Percentiles rank a stretch among this genome's conserved stretches.
Evolutionary conservation across 2,113 vertebrate species (phyloP).

Genomic region (Globicephala melas): DNA sequence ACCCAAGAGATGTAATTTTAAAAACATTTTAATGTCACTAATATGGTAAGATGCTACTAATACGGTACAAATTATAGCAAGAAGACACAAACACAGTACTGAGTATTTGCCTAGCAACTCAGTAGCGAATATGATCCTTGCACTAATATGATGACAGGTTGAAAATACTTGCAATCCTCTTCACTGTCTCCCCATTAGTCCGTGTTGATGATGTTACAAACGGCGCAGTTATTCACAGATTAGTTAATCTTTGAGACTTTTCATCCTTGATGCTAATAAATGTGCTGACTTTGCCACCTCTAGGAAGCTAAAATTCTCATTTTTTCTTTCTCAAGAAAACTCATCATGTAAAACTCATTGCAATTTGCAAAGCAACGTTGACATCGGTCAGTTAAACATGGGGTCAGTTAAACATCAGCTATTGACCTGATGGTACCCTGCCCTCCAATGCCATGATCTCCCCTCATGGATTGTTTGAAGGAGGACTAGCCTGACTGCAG

Average conservation of each 20-base stretch:
- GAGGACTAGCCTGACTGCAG: neutral
- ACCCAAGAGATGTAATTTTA: slow-evolving; percentile 59
- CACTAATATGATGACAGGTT: slow-evolving; percentile 70
- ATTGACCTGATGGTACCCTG: neutral
- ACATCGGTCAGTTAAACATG: neutral
- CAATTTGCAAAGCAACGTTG: neutral
- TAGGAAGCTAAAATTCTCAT: slow-evolving; percentile 64
- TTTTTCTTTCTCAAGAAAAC: slow-evolving; percentile 63
- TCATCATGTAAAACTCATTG: slow-evolving; percentile 31
- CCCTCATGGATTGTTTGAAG: neutral
- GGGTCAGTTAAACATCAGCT: neutral
- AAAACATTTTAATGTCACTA: slow-evolving; percentile 65
- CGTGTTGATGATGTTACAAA: slow-evolving; percentile 76
- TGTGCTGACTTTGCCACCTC: slow-evolving; percentile 61
- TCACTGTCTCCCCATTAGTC: slow-evolving; percentile 59
- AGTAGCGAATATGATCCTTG: slow-evolving; percentile 55
- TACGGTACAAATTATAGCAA: slow-evolving; percentile 38
- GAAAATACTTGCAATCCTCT: slow-evolving; percentile 54
- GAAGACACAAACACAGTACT: slow-evolving; percentile 13
- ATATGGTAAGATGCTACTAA: slow-evolving; percentile 52
- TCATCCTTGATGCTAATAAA: slow-evolving; percentile 74
- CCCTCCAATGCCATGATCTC: neutral
- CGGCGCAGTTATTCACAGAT: slow-evolving; percentile 74
- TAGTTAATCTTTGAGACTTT: slow-evolving; percentile 73
- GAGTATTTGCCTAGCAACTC: slow-evolving; percentile 43